Base-by-base conservation (phyloP, 2,888 invertebrate genomes). In the Microctonus brassicae region DNA sequence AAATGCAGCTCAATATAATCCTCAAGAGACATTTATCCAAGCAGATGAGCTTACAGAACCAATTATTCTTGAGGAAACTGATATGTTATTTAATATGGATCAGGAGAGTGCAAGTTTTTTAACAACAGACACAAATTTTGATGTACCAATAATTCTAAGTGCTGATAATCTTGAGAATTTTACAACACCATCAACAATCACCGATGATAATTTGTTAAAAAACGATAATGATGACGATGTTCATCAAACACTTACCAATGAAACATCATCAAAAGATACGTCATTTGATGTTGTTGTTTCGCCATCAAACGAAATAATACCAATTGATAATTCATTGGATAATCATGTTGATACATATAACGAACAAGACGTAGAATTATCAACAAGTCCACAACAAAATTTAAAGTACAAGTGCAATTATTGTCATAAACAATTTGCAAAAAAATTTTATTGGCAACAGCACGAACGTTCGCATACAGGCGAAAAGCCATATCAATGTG, bases 401-500 rank as follows among this genome's bases (percentile, higher is more conserved):
- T 82, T 87, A 77, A 86, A 83, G 86, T 85, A 88, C 75, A 87
- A 88, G 78, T 92, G 91, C 79, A 86, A 88, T 72, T 89, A 89
- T 80, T 93, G 93, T 83, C 88, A 88, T 68, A 92, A 92, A 80
- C 88, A 88, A 72, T 93, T 92, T 82, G 89, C 90, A 73, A 93
- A 91, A 80, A 89, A 90, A 78, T 93, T 92, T 88, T 91, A 91
- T 76, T 89, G 93, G 75, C 89, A 90, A 75, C 91, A 91, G 76
- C 93, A 93, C 80, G 86, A 91, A 67, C 90, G 92, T 76, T 90
- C 90, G 64, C 93, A 93, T 80, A 92, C 91, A 0, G 91, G 91
- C 53, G 92, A 92, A 76, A 92, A 91, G 81, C 91, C 92, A 63
- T 93, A 91, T 83, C 93, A 93, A 79, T 93, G 93, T 81, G 90